Evolutionary conservation across 2,797 vertebrate species (phyloP).

Genomic region (Sebastes umbrosus): DNA sequence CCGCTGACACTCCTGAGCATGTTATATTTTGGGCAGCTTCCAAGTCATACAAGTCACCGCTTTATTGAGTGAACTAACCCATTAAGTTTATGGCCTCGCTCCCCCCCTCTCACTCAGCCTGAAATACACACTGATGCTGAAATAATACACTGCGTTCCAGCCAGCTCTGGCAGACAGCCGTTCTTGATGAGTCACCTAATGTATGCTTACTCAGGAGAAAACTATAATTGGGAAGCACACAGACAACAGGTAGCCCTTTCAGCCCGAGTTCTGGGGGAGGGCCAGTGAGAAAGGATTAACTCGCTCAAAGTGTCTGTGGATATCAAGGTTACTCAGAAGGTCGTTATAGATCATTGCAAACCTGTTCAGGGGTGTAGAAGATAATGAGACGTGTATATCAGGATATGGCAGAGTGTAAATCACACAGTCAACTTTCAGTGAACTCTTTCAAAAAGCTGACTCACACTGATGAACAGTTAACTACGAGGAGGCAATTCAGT

Average conservation of each 20-base stretch:
- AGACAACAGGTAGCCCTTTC: conserved; percentile 72
- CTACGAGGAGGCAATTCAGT: not conserved
- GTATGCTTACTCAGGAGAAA: conserved; percentile 71
- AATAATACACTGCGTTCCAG: conserved; percentile 69
- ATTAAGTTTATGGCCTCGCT: conserved; percentile 67
- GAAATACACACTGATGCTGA: conserved; percentile 72
- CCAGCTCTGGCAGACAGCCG: conserved; percentile 49
- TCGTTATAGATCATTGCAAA: not conserved
- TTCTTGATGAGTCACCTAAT: conserved; percentile 76
- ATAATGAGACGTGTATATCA: not conserved
- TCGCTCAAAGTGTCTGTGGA: conserved; percentile 15
- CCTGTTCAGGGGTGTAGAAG: not conserved
- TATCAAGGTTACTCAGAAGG: conserved; percentile 10
- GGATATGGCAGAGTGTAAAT: not conserved
- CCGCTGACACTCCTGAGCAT: conserved; percentile 14
- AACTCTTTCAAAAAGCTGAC: not conserved
- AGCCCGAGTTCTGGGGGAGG: conserved; percentile 12
- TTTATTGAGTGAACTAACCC: conserved; percentile 72
- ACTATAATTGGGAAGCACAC: conserved; percentile 54
- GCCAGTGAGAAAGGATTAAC: conserved; percentile 34
- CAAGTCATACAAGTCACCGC: conserved; percentile 70
- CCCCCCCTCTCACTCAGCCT: conserved; percentile 40
- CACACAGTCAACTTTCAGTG: not conserved
- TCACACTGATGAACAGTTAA: not conserved
- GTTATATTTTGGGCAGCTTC: conserved; percentile 55